A percentile compares a stretch with the other conserved stretches of the same genome.
Conservation (phyloP, 2,888 invertebrate species). For the Psylliodes chrysocephalus region DNA sequence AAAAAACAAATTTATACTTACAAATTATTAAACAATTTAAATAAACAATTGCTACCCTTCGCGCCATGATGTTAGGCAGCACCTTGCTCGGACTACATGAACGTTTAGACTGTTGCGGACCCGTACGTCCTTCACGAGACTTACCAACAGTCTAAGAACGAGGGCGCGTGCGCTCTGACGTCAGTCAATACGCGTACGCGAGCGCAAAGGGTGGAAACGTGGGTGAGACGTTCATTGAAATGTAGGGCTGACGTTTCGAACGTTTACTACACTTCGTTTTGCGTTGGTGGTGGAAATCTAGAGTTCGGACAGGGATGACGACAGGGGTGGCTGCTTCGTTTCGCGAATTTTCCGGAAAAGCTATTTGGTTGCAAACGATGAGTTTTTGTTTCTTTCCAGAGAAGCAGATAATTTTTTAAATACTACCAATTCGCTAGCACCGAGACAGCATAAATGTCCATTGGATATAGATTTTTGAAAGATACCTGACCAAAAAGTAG, state of each 20-base stretch:
- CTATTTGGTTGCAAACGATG: no score
- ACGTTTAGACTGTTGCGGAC: conserved; percentile 49
- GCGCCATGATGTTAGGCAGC: conserved; percentile 49
- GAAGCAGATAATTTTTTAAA: no score
- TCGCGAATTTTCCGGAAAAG: no score
- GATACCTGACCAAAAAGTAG: no score
- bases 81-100: conserved; percentile 45
- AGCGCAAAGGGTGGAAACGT: conserved; percentile 49
- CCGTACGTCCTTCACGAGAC: conserved; percentile 31
- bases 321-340: not conserved
- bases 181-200: conserved; percentile 56
- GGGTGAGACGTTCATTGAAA: conserved; percentile 52
- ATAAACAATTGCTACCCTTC: conserved; percentile 41
- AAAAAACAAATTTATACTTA: conserved; percentile 40
- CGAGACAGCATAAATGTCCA: no score
- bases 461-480: no score
- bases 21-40: conserved; percentile 45
- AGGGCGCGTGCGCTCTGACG: conserved; percentile 48
- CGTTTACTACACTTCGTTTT: not conserved
- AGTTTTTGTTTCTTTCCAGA: no score
- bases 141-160: conserved; percentile 43
- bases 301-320: not conserved
- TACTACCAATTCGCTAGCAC: no score
- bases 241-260: not conserved
- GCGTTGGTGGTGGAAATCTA: conserved; percentile 6